These are phyloP conservation scores for Slavum lentiscoides DNA, from an alignment of 2,888 invertebrate genomes.

Conservation along the genomic window DNA sequence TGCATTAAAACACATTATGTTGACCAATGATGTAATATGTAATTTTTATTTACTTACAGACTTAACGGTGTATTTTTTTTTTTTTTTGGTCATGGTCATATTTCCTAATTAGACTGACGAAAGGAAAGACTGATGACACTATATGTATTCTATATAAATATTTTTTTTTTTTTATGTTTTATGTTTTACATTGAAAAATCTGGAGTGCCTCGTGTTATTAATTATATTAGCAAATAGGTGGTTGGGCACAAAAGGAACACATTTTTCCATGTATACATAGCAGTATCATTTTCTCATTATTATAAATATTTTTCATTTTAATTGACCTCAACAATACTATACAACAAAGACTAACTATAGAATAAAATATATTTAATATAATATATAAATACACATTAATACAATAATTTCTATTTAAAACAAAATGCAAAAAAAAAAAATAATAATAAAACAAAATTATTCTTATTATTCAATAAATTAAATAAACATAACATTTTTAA, in stretches of 20 bases:
- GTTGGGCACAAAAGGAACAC: constrained; percentile 24
- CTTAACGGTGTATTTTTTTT: background rate
- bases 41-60: background rate
- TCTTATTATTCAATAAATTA: too few species aligned
- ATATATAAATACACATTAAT: too few species aligned
- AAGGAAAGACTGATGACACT: constrained; percentile 53
- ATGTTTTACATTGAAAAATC: constrained; percentile 42
- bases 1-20: constrained; percentile 21
- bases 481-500: too few species aligned
- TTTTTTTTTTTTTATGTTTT: background rate
- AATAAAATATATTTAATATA: too few species aligned
- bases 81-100: constrained; percentile 47
- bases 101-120: constrained; percentile 52
- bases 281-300: too few species aligned
- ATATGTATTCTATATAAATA: background rate
- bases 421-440: too few species aligned
- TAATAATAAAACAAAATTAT: too few species aligned
- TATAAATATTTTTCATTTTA: too few species aligned
- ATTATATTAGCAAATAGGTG: constrained; percentile 37
- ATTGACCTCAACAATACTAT: too few species aligned
- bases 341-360: too few species aligned
- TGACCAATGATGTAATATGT: constrained; percentile 23
- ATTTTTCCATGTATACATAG: constrained; percentile 21
- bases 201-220: constrained; percentile 44
- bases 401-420: too few species aligned